Evolutionary conservation across 2,113 vertebrate genomes (phyloP).

Genomic region (Onychorhynchus coronatus): DNA sequence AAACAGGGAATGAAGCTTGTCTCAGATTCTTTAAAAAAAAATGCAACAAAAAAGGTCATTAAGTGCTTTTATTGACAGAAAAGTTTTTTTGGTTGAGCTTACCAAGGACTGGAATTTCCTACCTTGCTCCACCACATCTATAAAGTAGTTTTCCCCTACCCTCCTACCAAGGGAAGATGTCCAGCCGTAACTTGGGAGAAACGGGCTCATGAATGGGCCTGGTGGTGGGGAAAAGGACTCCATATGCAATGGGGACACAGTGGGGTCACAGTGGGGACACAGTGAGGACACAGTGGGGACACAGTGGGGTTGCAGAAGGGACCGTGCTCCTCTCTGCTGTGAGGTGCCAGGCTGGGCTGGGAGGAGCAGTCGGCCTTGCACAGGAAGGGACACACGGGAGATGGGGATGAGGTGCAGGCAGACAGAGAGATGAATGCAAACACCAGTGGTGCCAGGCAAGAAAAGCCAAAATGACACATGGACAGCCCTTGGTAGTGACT

Average conservation of each 20-base stretch:
- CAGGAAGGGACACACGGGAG: rapidly evolving
- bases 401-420: background rate
- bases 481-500: background rate
- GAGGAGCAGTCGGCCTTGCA: background rate
- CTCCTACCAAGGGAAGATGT: background rate
- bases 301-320: background rate
- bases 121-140: background rate
- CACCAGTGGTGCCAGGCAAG: rapidly evolving
- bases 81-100: background rate
- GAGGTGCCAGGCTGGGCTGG: background rate
- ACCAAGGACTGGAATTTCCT: background rate
- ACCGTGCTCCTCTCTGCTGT: background rate
- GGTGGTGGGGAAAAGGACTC: rapidly evolving
- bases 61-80: background rate
- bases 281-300: no score
- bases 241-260: background rate
- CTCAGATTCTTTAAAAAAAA: background rate
- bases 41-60: background rate
- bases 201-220: background rate
- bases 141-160: background rate
- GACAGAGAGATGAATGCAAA: rapidly evolving
- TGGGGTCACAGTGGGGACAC: background rate
- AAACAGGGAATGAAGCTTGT: background rate
- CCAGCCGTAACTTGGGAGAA: background rate
- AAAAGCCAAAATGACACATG: background rate